Conservation (phyloP, 2,888 invertebrate genomes). For the Cinara cedri region DNA sequence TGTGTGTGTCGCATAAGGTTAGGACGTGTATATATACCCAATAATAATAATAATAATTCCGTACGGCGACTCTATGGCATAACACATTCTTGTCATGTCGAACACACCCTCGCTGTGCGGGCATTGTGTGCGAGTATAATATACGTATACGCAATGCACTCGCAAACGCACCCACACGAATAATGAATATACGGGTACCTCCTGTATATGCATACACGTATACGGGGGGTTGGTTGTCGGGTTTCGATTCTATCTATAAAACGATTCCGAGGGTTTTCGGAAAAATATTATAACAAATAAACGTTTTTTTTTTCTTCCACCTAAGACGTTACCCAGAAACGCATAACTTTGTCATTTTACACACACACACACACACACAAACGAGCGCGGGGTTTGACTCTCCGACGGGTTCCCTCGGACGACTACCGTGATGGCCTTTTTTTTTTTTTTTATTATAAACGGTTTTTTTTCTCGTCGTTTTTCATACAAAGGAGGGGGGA, state of each 20-base stretch:
- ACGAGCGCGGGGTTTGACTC: conserved; percentile 38
- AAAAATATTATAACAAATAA: not conserved
- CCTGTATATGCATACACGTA: not conserved
- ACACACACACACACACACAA: conserved; percentile 8
- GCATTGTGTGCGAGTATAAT: conserved; percentile 18
- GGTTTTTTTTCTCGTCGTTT: not conserved
- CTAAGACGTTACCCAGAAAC: conserved; percentile 48
- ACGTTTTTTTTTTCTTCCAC: no score
- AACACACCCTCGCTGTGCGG: conserved; percentile 44
- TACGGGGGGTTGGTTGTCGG: conserved; percentile 15
- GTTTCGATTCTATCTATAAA: conserved; percentile 40
- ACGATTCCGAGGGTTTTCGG: conserved; percentile 44
- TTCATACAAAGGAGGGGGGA: no score
- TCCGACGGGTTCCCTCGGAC: not conserved
- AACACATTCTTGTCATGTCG: conserved; percentile 48
- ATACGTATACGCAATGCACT: not conserved
- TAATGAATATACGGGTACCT: no score
- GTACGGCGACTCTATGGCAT: conserved; percentile 16
- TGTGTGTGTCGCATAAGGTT: no score
- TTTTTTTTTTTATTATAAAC: conserved; percentile 36
- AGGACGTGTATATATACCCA: no score
- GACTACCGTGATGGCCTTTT: conserved; percentile 36
- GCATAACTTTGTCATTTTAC: conserved; percentile 54
- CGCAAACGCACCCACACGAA: not conserved
- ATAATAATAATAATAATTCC: no score